Conservation (phyloP, 2,888 invertebrate genomes). For the Rhaphigaster nebulosa region DNA sequence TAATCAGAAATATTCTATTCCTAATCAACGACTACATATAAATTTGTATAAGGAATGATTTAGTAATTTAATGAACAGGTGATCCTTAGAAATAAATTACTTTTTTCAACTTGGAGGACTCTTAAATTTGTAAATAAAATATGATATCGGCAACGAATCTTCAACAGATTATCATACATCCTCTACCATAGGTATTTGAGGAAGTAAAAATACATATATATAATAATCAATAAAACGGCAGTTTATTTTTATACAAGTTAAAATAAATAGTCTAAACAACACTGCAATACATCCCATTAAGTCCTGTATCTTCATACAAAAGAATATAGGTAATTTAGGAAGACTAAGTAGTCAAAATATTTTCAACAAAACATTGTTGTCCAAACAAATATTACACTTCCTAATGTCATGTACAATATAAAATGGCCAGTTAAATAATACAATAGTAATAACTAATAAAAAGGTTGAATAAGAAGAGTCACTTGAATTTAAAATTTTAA, state of each 20-base stretch:
- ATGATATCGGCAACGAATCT: too few relatives aligned
- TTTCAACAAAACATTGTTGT: neutral
- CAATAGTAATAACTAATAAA: neutral
- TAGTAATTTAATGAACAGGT: too few relatives aligned
- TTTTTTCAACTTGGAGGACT: too few relatives aligned
- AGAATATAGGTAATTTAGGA: neutral
- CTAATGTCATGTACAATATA: neutral
- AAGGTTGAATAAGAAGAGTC: neutral
- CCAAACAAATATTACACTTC: neutral
- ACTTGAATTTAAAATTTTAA: conserved; percentile 51
- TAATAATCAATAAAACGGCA: neutral
- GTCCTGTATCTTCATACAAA: neutral
- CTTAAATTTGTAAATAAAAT: too few relatives aligned
- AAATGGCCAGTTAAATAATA: neutral
- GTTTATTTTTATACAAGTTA: neutral
- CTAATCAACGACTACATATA: too few relatives aligned
- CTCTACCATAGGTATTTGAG: neutral
- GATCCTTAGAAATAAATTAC: too few relatives aligned
- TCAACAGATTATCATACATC: neutral
- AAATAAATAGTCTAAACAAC: neutral
- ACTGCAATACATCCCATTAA: neutral
- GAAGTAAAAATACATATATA: neutral
- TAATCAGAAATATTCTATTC: too few relatives aligned
- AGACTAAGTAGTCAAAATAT: neutral
- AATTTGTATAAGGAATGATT: too few relatives aligned